These are phyloP conservation scores for Sinelater perroti DNA, from an alignment of 2,888 invertebrate species.

Conservation along the genomic window DNA sequence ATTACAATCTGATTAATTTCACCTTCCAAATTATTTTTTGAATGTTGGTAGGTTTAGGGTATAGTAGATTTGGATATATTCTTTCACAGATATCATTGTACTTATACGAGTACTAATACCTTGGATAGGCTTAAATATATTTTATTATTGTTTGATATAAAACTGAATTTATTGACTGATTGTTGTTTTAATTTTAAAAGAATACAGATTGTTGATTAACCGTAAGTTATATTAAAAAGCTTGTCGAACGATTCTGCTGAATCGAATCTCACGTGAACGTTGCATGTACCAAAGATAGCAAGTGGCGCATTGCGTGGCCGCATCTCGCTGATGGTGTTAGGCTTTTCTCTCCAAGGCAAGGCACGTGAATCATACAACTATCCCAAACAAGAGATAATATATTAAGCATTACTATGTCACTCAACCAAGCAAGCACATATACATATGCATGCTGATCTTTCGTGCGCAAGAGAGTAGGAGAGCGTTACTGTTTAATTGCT, in stretches of 20 bases:
- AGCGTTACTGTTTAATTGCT: no score
- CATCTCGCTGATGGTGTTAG: background rate
- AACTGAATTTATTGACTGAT: slow-evolving; percentile 22
- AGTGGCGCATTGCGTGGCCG: background rate
- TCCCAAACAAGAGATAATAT: background rate
- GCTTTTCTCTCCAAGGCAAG: background rate
- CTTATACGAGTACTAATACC: slow-evolving; percentile 23
- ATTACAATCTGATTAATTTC: slow-evolving; percentile 6
- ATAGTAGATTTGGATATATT: slow-evolving; percentile 18
- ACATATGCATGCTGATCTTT: background rate
- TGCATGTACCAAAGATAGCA: background rate
- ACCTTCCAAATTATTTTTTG: slow-evolving; percentile 13
- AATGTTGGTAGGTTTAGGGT: slow-evolving; percentile 7
- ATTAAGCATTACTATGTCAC: slow-evolving; percentile 13
- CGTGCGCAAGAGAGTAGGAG: no score
- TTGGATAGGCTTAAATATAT: slow-evolving; percentile 21
- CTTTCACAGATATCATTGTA: slow-evolving; percentile 23
- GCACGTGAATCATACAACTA: slow-evolving; percentile 3
- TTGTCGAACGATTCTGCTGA: background rate
- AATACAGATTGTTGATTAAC: background rate
- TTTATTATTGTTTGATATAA: slow-evolving; percentile 22
- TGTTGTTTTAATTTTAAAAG: slow-evolving; percentile 16
- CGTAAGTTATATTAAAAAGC: background rate
- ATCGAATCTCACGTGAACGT: background rate
- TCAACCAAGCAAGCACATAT: background rate